Evolutionary conservation across 2,113 vertebrate genomes (phyloP).

Genomic region (Vidua macroura): DNA sequence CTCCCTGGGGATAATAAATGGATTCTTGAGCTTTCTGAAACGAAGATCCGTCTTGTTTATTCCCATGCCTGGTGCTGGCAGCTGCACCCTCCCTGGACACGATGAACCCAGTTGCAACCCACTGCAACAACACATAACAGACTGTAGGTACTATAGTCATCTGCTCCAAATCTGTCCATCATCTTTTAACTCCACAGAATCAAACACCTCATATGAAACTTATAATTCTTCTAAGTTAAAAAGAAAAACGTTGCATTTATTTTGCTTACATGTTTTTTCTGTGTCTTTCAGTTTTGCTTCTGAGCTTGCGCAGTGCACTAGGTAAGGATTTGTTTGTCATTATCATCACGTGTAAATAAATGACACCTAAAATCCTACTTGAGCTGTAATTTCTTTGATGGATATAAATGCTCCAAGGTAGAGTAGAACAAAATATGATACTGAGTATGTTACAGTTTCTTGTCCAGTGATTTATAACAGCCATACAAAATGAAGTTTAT

Average conservation of each 20-base stretch:
- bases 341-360: slow-evolving; percentile 16
- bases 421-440: neutral
- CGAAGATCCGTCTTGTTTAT: too few relatives aligned
- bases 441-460: neutral
- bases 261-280: neutral
- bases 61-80: too few relatives aligned
- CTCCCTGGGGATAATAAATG: too few relatives aligned
- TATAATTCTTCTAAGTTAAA: neutral
- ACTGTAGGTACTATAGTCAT: neutral
- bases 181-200: neutral
- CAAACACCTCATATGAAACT: neutral
- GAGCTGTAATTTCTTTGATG: slow-evolving; percentile 12
- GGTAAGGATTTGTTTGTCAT: slow-evolving; percentile 5
- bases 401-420: neutral
- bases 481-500: neutral
- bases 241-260: neutral
- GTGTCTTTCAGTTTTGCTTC: neutral
- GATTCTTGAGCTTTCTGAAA: too few relatives aligned
- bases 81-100: too few relatives aligned
- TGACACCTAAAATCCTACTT: neutral
- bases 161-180: neutral
- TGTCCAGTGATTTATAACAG: neutral
- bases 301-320: neutral
- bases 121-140: neutral
- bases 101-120: too few relatives aligned